Percentiles rank a stretch among this genome's conserved stretches.
These are phyloP conservation scores for Rhynchotus rufescens DNA, from an alignment of 2,797 vertebrate genomes.

Conservation along the genomic window DNA sequence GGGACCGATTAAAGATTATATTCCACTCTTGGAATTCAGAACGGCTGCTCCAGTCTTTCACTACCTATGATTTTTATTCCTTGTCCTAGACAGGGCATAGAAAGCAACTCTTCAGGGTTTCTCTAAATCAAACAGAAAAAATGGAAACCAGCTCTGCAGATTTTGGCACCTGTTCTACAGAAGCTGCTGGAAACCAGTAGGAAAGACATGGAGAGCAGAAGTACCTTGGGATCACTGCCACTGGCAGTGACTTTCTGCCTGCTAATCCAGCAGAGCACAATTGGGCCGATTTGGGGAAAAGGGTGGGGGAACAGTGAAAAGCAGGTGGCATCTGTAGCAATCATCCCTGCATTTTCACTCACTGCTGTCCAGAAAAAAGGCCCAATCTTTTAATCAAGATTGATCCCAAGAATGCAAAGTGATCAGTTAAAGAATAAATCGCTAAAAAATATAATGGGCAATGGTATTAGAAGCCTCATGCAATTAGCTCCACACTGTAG, in stretches of 20 bases:
- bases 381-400: constrained; percentile 34
- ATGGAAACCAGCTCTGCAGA: neutral
- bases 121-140: neutral
- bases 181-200: neutral
- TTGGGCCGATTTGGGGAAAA: neutral
- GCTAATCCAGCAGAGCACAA: rapidly evolving
- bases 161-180: neutral
- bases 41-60: no score
- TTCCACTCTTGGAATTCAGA: neutral
- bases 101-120: neutral
- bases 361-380: constrained; percentile 16
- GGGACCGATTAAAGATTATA: neutral
- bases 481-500: constrained; percentile 55
- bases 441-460: constrained; percentile 61
- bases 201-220: neutral
- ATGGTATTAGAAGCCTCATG: constrained; percentile 50
- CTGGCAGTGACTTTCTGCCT: neutral
- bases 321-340: neutral
- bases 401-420: constrained; percentile 38
- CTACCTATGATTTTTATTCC: neutral
- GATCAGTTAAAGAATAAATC: constrained; percentile 58
- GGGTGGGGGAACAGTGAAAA: neutral
- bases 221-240: neutral
- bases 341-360: neutral
- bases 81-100: neutral